Percentiles rank a stretch among this genome's conserved stretches.
Conservation (phyloP, 2,113 vertebrate species). For the Collichthys lucidus region DNA sequence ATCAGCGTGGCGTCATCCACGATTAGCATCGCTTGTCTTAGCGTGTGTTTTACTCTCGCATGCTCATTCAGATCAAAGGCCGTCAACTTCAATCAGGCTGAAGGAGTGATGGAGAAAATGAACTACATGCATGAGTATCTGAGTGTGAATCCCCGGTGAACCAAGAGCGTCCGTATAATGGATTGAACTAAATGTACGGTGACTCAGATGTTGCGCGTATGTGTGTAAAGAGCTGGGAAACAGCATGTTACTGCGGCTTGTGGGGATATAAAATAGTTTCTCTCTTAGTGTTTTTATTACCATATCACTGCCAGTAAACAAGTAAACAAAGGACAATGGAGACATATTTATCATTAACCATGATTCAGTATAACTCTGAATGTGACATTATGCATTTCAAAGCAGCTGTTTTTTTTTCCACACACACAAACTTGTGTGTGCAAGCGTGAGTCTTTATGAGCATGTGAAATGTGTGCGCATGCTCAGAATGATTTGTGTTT, state of each 20-base stretch:
- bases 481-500: constrained; percentile 23
- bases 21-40: constrained; percentile 50
- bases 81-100: constrained; percentile 57
- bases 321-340: constrained; percentile 54
- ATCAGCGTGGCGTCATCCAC: constrained; percentile 61
- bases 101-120: constrained; percentile 43
- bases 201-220: constrained; percentile 38
- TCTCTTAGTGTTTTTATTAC: constrained; percentile 29
- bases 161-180: constrained; percentile 57
- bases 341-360: constrained; percentile 56
- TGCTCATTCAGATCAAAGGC: constrained; percentile 63
- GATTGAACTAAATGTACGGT: constrained; percentile 41
- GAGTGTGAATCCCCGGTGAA: constrained; percentile 52
- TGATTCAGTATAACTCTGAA: constrained; percentile 54
- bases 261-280: constrained; percentile 13
- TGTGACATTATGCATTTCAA: constrained; percentile 69
- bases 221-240: constrained; percentile 15
- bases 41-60: constrained; percentile 44
- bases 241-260: background rate
- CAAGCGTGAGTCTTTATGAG: constrained; percentile 19
- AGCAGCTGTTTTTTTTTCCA: constrained; percentile 35
- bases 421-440: constrained; percentile 3
- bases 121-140: constrained; percentile 60
- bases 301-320: constrained; percentile 38
- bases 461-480: constrained; percentile 19